Evolutionary conservation across 2,888 invertebrate genomes (phyloP), one percentile per base, ranked within the genome.

Genomic region (Eilema griseolum): DNA sequence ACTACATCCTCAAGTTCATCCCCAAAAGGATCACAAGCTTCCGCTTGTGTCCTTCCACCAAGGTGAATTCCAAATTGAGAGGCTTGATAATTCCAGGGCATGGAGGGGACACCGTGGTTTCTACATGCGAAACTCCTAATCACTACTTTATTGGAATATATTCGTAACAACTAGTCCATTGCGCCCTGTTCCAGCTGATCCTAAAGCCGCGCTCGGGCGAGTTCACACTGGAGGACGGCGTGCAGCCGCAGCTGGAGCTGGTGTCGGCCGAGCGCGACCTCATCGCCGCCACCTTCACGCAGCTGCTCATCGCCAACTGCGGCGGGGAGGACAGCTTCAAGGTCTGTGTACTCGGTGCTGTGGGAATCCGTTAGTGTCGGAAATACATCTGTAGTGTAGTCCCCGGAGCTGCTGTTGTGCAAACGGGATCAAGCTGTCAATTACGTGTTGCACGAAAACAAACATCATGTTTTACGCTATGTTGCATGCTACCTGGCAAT

Each of bases 251-350:
- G 84, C 96, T 99, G 76, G 97, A 97, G 90, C 94, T 99, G 83
- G 96, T 97, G 72, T 97, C 98, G 3, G 97, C 97, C 77, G 98
- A 98, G 90, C 96, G 98, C 3, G 98, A 98, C 90, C 97, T 99
- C 66, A 97, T 99, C 80, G 98, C 98, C 7, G 99, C 99, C 73
- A 98, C 98, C 28, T 99, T 98, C 92, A 98, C 98, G 1, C 97
- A 98, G 88, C 98, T 99, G 89, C 96, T 99, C 78, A 94, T 98
- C 41, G 98, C 98, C 93, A 99, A 99, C 95, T 98, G 98, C 90
- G 99, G 99, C 66, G 99, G 99, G 3, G 99, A 98, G 62, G 99
- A 99, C 92, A 98, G 98, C 16, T 99, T 99, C 89, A 98, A 98
- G 89, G 96, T 96, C 63, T 5, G 5, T 12, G 33, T 37, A 10